A percentile compares a stretch with the other conserved stretches of the same genome.
These are phyloP conservation scores for Drosophila aldrichi DNA, from an alignment of 2,888 invertebrate species.

Conservation along the genomic window DNA sequence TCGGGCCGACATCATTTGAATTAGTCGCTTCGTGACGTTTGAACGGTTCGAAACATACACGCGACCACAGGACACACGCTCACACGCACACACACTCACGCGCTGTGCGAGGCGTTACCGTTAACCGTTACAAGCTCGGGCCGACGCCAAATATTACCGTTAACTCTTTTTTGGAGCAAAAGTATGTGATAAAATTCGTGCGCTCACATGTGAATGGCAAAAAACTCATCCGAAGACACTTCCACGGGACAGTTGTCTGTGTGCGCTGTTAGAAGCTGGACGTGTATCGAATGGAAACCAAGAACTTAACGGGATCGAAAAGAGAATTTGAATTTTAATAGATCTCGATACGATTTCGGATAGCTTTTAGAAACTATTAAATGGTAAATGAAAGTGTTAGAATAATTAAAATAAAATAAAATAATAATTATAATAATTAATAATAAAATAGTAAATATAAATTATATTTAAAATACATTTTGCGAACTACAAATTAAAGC, in stretches of 20 bases:
- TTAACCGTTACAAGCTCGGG: conserved; percentile 41
- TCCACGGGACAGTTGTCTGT: conserved; percentile 49
- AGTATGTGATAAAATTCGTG: conserved; percentile 45
- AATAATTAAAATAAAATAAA: not conserved
- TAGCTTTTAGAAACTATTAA: not conserved
- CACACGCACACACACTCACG: conserved; percentile 21
- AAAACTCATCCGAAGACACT: conserved; percentile 26
- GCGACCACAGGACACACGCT: conserved; percentile 65
- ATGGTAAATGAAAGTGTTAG: conserved; percentile 18
- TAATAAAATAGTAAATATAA: no score
- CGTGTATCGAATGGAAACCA: conserved; percentile 33
- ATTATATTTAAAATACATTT: not conserved
- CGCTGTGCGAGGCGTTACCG: conserved; percentile 29
- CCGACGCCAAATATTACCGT: conserved; percentile 55
- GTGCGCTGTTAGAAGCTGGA: conserved; percentile 42
- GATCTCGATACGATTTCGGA: conserved; percentile 6
- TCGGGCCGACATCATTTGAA: conserved; percentile 83
- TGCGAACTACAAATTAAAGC: not conserved
- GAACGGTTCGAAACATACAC: conserved; percentile 85
- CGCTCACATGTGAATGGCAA: conserved; percentile 54
- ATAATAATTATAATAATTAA: no score
- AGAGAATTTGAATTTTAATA: not conserved
- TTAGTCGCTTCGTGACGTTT: conserved; percentile 86
- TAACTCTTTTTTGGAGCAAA: conserved; percentile 51
- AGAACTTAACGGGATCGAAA: conserved; percentile 17